Conservation (phyloP, 2,797 vertebrate species). For the Rhynchotus rufescens region DNA sequence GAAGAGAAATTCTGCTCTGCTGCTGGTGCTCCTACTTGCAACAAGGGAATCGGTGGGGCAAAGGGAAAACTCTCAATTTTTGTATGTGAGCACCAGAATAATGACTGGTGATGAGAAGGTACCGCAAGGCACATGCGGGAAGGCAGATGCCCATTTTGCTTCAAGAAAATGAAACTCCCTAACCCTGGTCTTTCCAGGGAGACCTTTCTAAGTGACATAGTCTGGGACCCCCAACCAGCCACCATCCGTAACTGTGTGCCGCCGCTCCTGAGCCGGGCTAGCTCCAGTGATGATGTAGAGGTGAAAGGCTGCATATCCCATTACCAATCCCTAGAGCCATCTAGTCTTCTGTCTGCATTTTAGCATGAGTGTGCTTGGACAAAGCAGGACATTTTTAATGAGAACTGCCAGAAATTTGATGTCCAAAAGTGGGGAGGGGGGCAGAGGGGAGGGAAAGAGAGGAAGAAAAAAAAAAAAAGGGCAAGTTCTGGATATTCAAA, state of each 20-base stretch:
- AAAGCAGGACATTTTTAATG: neutral
- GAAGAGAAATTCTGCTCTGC: neutral
- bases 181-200: neutral
- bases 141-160: neutral
- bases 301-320: neutral
- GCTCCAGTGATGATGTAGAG: neutral
- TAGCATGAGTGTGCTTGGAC: neutral
- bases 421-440: neutral
- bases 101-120: accelerated
- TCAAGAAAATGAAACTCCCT: neutral
- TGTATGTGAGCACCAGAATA: neutral
- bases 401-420: slow-evolving; percentile 2
- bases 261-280: neutral
- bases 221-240: neutral
- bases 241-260: accelerated
- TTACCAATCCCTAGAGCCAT: neutral
- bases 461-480: neutral
- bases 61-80: neutral
- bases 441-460: too few relatives aligned
- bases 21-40: neutral
- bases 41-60: neutral
- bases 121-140: neutral
- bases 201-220: neutral
- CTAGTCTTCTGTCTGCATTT: neutral
- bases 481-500: neutral